A percentile compares a stretch with the other conserved stretches of the same genome.
phyloP scores from a whole-genome alignment of 2,113 vertebrate genomes.

The Acrocephalus arundinaceus region DNA sequence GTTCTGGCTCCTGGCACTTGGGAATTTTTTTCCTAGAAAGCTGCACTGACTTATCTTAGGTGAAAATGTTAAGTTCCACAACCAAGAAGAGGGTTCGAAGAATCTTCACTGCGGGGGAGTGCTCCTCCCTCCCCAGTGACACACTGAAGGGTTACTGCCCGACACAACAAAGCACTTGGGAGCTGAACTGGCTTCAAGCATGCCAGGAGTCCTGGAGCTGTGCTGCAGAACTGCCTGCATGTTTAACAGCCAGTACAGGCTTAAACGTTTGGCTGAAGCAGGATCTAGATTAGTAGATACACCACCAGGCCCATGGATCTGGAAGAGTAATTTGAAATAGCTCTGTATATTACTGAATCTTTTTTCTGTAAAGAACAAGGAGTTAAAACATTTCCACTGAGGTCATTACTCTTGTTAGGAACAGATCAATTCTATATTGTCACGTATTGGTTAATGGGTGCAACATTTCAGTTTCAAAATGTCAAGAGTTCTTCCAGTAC shows the following conservation, averaged over 20 bases:
- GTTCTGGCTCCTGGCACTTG: slow-evolving; percentile 79
- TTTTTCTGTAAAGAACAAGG: slow-evolving; percentile 60
- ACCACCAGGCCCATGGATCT: slow-evolving; percentile 70
- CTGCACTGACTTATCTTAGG: slow-evolving; percentile 71
- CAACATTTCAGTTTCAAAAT: slow-evolving; percentile 29
- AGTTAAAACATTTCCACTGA: slow-evolving; percentile 74
- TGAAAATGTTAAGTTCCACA: slow-evolving; percentile 71
- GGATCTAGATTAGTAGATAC: slow-evolving; percentile 37
- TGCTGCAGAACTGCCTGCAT: neutral
- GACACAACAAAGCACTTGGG: slow-evolving; percentile 55
- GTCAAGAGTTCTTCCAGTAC: slow-evolving; percentile 45
- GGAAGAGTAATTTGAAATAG: slow-evolving; percentile 72
- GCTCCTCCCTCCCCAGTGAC: slow-evolving; percentile 27
- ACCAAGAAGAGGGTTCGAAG: slow-evolving; percentile 64
- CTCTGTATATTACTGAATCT: slow-evolving; percentile 70
- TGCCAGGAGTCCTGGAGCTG: neutral
- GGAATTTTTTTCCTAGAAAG: slow-evolving; percentile 78
- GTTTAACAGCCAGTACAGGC: neutral
- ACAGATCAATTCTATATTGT: slow-evolving; percentile 63
- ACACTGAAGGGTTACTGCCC: slow-evolving; percentile 45
- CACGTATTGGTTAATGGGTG: slow-evolving; percentile 51
- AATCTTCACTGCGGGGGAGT: slow-evolving; percentile 55
- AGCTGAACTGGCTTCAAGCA: neutral
- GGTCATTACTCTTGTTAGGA: slow-evolving; percentile 78
- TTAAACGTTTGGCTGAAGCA: slow-evolving; percentile 39